Evolutionary conservation across 1,140 invertebrate species (phyloP), one percentile per base, ranked within the genome.

Genomic region (Hylyphantes graminicola): DNA sequence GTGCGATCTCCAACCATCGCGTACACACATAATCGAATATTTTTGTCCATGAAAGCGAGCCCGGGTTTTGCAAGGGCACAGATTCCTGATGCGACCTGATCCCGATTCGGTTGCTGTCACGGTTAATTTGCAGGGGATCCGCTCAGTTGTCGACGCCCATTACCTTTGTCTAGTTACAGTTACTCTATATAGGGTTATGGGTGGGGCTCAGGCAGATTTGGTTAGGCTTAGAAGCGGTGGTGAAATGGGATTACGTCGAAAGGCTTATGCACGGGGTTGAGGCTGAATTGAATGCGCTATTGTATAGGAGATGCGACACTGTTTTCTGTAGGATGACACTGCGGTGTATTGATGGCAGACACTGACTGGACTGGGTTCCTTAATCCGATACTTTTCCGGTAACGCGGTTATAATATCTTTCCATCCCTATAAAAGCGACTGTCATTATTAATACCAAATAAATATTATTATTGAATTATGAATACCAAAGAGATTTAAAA

Each of bases 211-310:
- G 11, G 54, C 50, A 81, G 78, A 81, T 81, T 81, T 81, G 68
- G 78, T 81, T 81, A 81, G 78, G 78, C 78, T 73, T 81, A 81
- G 21, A 17, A 48, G 54, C 21, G 67, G 17, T 54, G n/a, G 21
- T 72, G 17, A 73, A 81, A 81, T 81, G 54, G 65, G 78, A 81
- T 81, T 81, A 81, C 19, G 48, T 21, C 21, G n/a, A 79, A 79
- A 79, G 77, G 77, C 51, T 79, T 68, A 70, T 13, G 53, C 8
- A n/a, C 5, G 21, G 51, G 72, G 54, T n/a, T 74, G 51, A 12
- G 4, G 65, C n/a, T 48, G 74, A 57, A 61, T 48, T 61, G 51
- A 57, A 48, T 17, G 12, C 3, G 6, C 51, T 19, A 54, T 77
- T 51, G 15, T 75, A 21, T 12, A 2, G 1, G n/a, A 13, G 12